Evolutionary conservation across 2,113 vertebrate genomes (phyloP).

Genomic region (Sebastes schlegelii): DNA sequence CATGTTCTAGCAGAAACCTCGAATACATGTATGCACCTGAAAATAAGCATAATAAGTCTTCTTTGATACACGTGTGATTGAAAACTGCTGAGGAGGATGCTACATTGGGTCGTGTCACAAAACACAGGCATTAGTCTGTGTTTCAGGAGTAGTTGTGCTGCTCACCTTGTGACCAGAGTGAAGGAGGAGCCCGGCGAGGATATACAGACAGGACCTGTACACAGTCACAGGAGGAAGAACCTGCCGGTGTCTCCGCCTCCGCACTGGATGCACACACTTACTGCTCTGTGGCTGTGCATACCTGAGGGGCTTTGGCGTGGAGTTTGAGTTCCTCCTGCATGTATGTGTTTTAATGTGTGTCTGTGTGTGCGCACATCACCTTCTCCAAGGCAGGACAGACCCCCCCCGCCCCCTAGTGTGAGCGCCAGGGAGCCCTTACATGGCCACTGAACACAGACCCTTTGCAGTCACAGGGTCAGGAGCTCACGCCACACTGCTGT

Average conservation of each 20-base stretch:
- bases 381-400: conserved; percentile 68
- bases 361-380: conserved; percentile 41
- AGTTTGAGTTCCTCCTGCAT: conserved; percentile 27
- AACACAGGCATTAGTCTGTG: conserved; percentile 33
- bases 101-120: conserved; percentile 1
- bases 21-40: too few species aligned
- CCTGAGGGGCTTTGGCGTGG: conserved; percentile 63
- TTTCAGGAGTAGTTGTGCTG: conserved; percentile 23
- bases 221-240: conserved; percentile 54
- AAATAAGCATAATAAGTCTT: too few species aligned
- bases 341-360: conserved; percentile 33
- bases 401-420: conserved; percentile 34
- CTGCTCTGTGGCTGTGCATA: conserved; percentile 72
- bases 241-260: conserved; percentile 61
- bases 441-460: conserved; percentile 79
- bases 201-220: conserved; percentile 47
- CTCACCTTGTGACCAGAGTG: conserved; percentile 57
- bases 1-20: too few species aligned
- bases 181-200: conserved; percentile 48
- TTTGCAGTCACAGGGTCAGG: conserved; percentile 79
- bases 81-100: neutral
- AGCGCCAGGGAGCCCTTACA: conserved; percentile 78
- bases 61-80: conserved; percentile 1
- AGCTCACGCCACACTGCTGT: conserved; percentile 79
- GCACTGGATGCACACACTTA: conserved; percentile 64